Percentiles rank a stretch among this genome's conserved stretches.
Conservation (phyloP, 2,797 vertebrate species). For the Rhabdophis nuchalis region DNA sequence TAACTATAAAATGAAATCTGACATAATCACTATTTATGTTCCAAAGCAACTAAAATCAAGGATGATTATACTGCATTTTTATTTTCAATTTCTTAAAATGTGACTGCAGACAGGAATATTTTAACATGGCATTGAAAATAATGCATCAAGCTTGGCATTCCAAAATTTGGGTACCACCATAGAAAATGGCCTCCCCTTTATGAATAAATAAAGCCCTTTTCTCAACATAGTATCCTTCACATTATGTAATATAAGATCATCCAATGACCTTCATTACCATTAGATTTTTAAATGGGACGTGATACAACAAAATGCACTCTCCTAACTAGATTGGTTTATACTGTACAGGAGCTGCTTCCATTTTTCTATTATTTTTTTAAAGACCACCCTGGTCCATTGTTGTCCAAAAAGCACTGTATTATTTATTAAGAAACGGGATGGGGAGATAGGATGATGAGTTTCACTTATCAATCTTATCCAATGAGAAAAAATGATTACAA, state of each 20-base stretch:
- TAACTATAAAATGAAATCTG: neutral
- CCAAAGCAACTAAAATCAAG: neutral
- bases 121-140: neutral
- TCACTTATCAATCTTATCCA: neutral
- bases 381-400: neutral
- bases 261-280: neutral
- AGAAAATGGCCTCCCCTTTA: neutral
- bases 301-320: neutral
- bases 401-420: neutral
- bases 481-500: neutral
- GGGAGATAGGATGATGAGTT: neutral
- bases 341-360: neutral
- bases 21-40: neutral
- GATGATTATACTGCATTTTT: neutral
- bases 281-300: neutral
- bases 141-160: neutral
- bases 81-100: neutral
- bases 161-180: neutral
- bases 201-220: neutral
- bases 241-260: neutral
- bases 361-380: neutral
- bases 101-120: neutral
- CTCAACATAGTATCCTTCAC: neutral
- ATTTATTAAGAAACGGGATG: neutral
- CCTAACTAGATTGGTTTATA: neutral